These are phyloP conservation scores for Chrysodeixis includens DNA, from an alignment of 2,888 invertebrate genomes.

Conservation along the genomic window DNA sequence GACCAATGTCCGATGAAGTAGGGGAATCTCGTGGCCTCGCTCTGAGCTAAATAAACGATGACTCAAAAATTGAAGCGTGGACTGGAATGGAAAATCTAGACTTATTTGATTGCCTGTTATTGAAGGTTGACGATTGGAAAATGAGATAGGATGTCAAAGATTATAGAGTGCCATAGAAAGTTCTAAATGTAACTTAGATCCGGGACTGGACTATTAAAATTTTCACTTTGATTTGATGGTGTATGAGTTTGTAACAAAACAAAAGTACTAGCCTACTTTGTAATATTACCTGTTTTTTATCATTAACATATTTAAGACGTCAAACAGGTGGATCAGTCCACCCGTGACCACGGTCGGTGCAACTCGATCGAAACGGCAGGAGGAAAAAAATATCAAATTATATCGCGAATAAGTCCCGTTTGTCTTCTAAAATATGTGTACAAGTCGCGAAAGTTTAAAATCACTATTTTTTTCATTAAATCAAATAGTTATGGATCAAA, in stretches of 20 bases:
- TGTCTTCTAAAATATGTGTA: too few relatives aligned
- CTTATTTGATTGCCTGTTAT: neutral
- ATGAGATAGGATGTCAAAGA: constrained; percentile 1
- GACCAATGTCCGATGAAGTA: constrained; percentile 8
- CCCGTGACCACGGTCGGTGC: too few relatives aligned
- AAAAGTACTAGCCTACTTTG: neutral
- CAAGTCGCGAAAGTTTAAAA: too few relatives aligned
- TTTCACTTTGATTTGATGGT: neutral
- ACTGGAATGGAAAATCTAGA: neutral
- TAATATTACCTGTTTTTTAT: neutral
- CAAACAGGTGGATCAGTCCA: too few relatives aligned
- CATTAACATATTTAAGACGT: too few relatives aligned
- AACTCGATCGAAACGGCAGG: too few relatives aligned
- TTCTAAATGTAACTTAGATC: neutral
- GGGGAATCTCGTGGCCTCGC: neutral
- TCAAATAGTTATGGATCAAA: too few relatives aligned
- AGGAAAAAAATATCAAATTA: too few relatives aligned
- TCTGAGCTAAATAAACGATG: neutral
- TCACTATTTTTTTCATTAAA: too few relatives aligned
- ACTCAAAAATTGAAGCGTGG: neutral
- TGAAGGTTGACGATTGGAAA: neutral
- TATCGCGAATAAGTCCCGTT: too few relatives aligned
- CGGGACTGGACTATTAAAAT: constrained; percentile 4
- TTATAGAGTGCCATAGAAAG: neutral
- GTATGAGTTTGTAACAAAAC: neutral